Evolutionary conservation across 2,113 vertebrate genomes (phyloP).

Genomic region (Zosterops hypoxanthus): DNA sequence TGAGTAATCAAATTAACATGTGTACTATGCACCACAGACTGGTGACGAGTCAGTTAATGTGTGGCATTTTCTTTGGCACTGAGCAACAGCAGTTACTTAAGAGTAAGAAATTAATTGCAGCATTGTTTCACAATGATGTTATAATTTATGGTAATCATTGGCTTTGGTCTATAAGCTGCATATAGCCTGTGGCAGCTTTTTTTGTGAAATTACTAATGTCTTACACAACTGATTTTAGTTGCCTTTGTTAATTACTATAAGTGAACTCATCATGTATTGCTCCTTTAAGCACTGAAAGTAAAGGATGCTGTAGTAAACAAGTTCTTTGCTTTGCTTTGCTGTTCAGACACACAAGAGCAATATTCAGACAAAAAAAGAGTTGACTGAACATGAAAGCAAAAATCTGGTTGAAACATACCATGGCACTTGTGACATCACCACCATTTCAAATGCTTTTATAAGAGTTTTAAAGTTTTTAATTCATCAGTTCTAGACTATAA

Average conservation of each 20-base stretch:
- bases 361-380: background rate
- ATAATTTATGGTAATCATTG: constrained; percentile 86
- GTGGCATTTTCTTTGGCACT: constrained; percentile 68
- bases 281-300: constrained; percentile 41
- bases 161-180: constrained; percentile 74
- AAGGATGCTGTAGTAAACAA: constrained; percentile 40
- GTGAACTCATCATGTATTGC: background rate
- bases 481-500: background rate
- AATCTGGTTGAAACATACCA: background rate
- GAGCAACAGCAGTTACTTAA: constrained; percentile 75
- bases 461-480: background rate
- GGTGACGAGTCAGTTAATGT: constrained; percentile 77
- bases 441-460: background rate
- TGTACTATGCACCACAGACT: constrained; percentile 66
- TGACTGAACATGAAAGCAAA: constrained; percentile 16
- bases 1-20: constrained; percentile 59
- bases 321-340: constrained; percentile 33
- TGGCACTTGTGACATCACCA: background rate
- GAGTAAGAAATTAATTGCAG: constrained; percentile 81
- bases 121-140: constrained; percentile 79
- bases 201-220: constrained; percentile 64
- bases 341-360: constrained; percentile 17
- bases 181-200: constrained; percentile 41
- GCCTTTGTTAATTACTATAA: constrained; percentile 33
- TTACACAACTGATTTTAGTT: constrained; percentile 15